Conservation (phyloP, 1,140 invertebrate genomes). For the Pseudobourletiella spinata region DNA sequence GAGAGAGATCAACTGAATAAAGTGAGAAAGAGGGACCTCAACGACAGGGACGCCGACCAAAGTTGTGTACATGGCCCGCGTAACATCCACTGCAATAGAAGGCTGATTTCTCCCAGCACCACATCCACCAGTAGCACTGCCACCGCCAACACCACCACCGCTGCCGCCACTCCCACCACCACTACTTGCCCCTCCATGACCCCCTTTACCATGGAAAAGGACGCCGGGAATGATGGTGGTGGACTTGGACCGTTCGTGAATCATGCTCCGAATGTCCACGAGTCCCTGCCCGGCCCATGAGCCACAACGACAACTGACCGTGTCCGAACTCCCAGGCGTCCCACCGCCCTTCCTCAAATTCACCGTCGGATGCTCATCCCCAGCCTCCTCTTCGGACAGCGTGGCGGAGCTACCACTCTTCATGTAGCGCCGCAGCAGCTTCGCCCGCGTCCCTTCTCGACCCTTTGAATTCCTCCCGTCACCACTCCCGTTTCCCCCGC, state of each 20-base stretch:
- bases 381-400: background rate
- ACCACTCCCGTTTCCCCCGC: conserved; percentile 3
- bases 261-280: background rate
- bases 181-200: background rate
- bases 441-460: background rate
- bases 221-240: background rate
- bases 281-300: conserved; percentile 1
- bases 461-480: background rate
- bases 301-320: background rate
- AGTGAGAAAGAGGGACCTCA: background rate
- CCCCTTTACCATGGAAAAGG: background rate
- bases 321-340: background rate
- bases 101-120: too few species aligned
- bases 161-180: too few species aligned
- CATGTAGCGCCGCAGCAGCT: background rate
- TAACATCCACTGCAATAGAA: background rate
- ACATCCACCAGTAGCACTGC: too few species aligned
- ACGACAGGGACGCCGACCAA: background rate
- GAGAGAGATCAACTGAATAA: too few species aligned
- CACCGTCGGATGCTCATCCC: too few species aligned
- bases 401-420: background rate
- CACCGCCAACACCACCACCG: too few species aligned
- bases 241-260: conserved; percentile 11
- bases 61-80: background rate
- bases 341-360: too few species aligned